These are phyloP conservation scores for Helicorthomorpha holstii DNA, from an alignment of 1,140 invertebrate species.

Conservation along the genomic window DNA sequence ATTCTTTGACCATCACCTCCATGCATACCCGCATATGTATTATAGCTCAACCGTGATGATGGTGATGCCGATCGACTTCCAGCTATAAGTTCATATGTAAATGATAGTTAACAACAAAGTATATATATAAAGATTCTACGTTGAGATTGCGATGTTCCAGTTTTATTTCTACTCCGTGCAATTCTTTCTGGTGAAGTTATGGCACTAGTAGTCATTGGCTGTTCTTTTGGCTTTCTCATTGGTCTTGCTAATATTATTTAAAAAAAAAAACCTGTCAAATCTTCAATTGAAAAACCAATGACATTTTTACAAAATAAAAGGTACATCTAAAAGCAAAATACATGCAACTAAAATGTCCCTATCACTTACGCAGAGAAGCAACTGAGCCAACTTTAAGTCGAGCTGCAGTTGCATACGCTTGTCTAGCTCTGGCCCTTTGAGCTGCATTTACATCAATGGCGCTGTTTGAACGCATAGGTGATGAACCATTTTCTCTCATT, in stretches of 20 bases:
- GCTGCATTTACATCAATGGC: slow-evolving; percentile 81
- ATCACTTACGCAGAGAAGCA: slow-evolving; percentile 52
- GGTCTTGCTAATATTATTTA: slow-evolving; percentile 9
- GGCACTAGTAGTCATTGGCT: slow-evolving; percentile 22
- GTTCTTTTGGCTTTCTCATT: slow-evolving; percentile 9
- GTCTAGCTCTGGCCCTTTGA: slow-evolving; percentile 60
- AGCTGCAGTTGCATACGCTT: slow-evolving; percentile 56
- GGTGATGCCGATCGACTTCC: slow-evolving; percentile 73
- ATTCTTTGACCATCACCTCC: slow-evolving; percentile 10
- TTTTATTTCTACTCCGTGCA: slow-evolving; percentile 39
- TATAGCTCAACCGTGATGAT: slow-evolving; percentile 54
- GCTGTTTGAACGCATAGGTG: slow-evolving; percentile 60
- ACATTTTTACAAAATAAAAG: no score
- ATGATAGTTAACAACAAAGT: neutral
- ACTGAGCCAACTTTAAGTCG: slow-evolving; percentile 49
- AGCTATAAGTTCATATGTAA: slow-evolving; percentile 28
- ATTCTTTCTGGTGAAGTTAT: slow-evolving; percentile 41
- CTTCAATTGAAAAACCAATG: no score
- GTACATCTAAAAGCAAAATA: no score
- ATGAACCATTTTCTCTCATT: slow-evolving; percentile 16
- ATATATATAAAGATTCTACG: slow-evolving; percentile 35
- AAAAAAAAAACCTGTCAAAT: no score
- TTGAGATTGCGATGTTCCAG: slow-evolving; percentile 72
- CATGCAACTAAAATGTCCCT: no score
- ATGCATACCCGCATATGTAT: slow-evolving; percentile 40